Base-by-base conservation (phyloP, 2,888 invertebrate genomes). In the Idaea biselata region DNA sequence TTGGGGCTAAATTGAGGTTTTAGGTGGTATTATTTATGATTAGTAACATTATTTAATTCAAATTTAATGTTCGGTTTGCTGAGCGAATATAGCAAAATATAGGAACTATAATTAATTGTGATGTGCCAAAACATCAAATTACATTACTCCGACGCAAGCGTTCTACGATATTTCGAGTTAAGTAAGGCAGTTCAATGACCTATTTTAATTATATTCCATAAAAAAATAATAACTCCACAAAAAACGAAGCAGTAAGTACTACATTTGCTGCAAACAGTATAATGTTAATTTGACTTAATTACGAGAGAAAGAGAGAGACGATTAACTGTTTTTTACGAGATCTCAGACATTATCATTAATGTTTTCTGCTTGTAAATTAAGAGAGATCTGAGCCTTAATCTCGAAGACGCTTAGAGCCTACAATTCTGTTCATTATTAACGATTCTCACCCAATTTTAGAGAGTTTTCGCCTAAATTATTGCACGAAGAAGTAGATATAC, bases 211-310 rank as follows among this genome's bases (percentile, higher is more conserved):
- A 2, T 16, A 53, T 53, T 1, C 6, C 2, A 53, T 4, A n/a
- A 53, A 53, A 53, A 53, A 53, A 2, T 53, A n/a, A 53, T 53
- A 53, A 11, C 53, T n/a, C n/a, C 1, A 53, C 11, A 53, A 53
- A n/a, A 53, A 53, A 82, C 87, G 85, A 89, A 88, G 79, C 86
- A 84, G 82, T 76, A 72, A 75, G 68, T 44, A 72, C 79, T 82
- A 80, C 84, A 84, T 84, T 83, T 88, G 89, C 86, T 85, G 80
- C 73, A 77, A 85, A 86, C 77, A 79, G 80, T 80, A 75, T 70
- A 76, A 87, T 88, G 87, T 89, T 90, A 87, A 88, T 88, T 85
- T 82, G 74, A 78, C 80, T 88, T 90, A 90, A 89, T 88, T 88
- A 83, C 84, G 76, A 79, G 76, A 80, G 82, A 79, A 79, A 80